These are phyloP conservation scores for Helicoverpa assulta DNA, from an alignment of 2,888 invertebrate species.

Conservation along the genomic window DNA sequence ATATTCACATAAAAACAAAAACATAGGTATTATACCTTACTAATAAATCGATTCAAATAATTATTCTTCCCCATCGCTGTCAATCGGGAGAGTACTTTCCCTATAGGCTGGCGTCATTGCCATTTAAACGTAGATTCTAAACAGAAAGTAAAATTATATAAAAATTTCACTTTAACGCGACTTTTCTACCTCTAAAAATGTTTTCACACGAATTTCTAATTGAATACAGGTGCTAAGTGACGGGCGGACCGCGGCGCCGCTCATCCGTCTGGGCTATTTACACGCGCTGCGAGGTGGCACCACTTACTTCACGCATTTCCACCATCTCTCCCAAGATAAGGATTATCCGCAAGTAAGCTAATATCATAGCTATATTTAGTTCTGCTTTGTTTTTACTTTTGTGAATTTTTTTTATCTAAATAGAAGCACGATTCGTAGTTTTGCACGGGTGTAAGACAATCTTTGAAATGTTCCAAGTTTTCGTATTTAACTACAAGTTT, in stretches of 20 bases:
- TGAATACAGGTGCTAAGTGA: constrained; percentile 93
- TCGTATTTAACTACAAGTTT: not conserved
- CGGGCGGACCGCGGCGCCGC: constrained; percentile 96
- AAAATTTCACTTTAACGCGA: not conserved
- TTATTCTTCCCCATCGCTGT: too few relatives aligned
- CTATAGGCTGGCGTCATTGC: too few relatives aligned
- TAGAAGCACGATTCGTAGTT: too few relatives aligned
- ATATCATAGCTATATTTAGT: not conserved
- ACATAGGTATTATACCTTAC: too few relatives aligned
- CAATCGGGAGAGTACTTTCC: too few relatives aligned
- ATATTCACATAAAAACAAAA: too few relatives aligned
- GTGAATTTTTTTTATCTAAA: too few relatives aligned
- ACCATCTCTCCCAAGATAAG: constrained; percentile 95
- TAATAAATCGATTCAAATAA: too few relatives aligned
- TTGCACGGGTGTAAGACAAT: too few relatives aligned
- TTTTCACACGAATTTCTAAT: not conserved
- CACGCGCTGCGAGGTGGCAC: constrained; percentile 94
- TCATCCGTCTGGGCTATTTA: constrained; percentile 94
- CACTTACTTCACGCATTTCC: constrained; percentile 96
- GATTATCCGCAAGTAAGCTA: constrained; percentile 93
- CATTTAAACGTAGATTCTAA: too few relatives aligned
- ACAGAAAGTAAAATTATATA: too few relatives aligned
- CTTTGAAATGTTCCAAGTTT: not conserved
- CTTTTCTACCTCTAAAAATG: not conserved
- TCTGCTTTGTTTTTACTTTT: not conserved